These are phyloP conservation scores for Cryptops parisi DNA, from an alignment of 2,888 invertebrate species.

Conservation along the genomic window DNA sequence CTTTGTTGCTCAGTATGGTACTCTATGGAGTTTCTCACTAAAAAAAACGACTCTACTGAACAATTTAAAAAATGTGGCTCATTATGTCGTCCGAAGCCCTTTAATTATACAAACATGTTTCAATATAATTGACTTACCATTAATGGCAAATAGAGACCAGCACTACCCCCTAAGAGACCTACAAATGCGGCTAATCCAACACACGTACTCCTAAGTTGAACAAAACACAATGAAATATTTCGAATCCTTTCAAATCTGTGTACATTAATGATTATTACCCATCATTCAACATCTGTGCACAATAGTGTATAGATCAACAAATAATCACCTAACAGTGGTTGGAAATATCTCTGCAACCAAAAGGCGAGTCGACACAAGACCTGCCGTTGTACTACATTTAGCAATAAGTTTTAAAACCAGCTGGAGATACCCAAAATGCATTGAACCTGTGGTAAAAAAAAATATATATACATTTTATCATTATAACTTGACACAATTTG, in stretches of 20 bases:
- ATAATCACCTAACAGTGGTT: constrained; percentile 7
- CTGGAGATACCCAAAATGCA: constrained; percentile 1
- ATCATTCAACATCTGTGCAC: not conserved
- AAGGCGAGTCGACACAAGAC: constrained; percentile 8
- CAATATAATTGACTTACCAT: constrained; percentile 2
- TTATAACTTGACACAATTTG: not conserved
- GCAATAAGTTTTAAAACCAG: constrained; percentile 7
- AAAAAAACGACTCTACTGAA: no score
- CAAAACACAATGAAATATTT: no score
- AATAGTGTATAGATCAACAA: not conserved
- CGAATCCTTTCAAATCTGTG: no score
- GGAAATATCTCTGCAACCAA: constrained; percentile 11
- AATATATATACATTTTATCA: not conserved
- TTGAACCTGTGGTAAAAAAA: constrained; percentile 1
- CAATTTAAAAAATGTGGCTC: no score
- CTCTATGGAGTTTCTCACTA: no score
- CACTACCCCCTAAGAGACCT: constrained; percentile 10
- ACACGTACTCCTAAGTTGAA: constrained; percentile 8
- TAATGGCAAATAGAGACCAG: constrained; percentile 10
- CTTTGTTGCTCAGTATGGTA: no score
- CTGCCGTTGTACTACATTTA: constrained; percentile 10
- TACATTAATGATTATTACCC: no score
- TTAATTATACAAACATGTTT: no score
- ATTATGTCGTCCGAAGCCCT: no score
- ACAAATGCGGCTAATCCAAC: constrained; percentile 11